phyloP scores from a whole-genome alignment of 2,113 vertebrate genomes.

The Tragelaphus imberbis region DNA sequence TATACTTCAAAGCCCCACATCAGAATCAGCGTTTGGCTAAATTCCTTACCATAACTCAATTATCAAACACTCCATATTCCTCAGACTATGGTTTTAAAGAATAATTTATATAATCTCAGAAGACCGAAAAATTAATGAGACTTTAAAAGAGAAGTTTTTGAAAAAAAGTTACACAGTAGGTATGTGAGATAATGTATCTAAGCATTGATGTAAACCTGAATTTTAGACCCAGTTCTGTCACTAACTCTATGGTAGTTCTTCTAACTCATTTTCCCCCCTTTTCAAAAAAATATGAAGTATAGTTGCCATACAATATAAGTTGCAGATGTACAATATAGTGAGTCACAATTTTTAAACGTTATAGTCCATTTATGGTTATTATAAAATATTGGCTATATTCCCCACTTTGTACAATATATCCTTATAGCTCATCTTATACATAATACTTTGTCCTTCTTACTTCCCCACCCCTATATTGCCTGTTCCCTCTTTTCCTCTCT shows the following conservation, averaged over 20 bases:
- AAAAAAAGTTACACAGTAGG: not conserved
- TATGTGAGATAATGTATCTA: not conserved
- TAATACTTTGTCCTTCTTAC: not conserved
- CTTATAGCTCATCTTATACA: not conserved
- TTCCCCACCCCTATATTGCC: not conserved
- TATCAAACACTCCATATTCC: not conserved
- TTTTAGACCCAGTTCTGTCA: not conserved
- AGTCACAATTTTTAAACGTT: not conserved
- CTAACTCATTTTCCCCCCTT: not conserved
- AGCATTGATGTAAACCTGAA: not conserved
- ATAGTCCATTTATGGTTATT: not conserved
- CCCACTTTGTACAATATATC: not conserved
- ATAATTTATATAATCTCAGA: not conserved
- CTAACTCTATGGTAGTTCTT: not conserved
- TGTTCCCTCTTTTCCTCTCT: not conserved
- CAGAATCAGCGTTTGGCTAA: slow-evolving; percentile 6
- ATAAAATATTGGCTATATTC: not conserved
- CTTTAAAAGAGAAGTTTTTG: not conserved
- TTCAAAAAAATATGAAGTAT: not conserved
- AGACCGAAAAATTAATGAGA: not conserved
- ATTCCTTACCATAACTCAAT: not conserved
- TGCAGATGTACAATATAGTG: not conserved
- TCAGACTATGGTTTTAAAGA: not conserved
- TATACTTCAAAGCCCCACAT: not conserved
- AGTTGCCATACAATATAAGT: not conserved